These are phyloP conservation scores for Tetropium fuscum DNA, from an alignment of 2,888 invertebrate species.

Conservation along the genomic window DNA sequence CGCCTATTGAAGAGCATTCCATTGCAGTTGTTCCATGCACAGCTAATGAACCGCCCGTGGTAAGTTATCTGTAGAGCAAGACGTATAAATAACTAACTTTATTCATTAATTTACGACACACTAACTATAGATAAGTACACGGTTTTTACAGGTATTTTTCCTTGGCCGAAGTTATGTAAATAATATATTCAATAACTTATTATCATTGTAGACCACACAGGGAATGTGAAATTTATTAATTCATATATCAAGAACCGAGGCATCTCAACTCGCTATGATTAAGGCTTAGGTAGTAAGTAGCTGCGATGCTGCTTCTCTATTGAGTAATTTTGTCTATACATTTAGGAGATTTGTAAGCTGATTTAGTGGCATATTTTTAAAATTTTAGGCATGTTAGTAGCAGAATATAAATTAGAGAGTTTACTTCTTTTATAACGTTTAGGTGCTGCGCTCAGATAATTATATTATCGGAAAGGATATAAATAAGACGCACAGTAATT, in stretches of 20 bases:
- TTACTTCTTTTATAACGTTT: no score
- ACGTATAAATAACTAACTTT: slow-evolving; percentile 17
- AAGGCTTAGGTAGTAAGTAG: neutral
- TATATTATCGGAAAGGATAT: no score
- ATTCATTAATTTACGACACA: slow-evolving; percentile 16
- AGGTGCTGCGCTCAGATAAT: no score
- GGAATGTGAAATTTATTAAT: slow-evolving; percentile 21
- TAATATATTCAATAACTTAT: slow-evolving; percentile 18
- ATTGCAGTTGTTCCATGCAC: no score
- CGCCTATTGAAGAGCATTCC: no score
- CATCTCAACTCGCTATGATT: slow-evolving; percentile 8
- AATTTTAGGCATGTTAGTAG: neutral
- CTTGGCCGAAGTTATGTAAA: slow-evolving; percentile 8
- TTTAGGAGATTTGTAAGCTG: neutral
- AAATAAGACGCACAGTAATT: no score
- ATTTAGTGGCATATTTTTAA: neutral
- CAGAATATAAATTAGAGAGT: no score
- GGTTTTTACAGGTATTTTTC: slow-evolving; percentile 9
- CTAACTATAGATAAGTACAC: slow-evolving; percentile 11
- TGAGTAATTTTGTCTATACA: neutral
- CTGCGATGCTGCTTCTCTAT: neutral
- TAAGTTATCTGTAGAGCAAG: neutral
- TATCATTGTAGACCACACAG: slow-evolving; percentile 24
- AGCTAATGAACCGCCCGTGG: slow-evolving; percentile 9
- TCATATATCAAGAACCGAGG: slow-evolving; percentile 17